phyloP scores from a whole-genome alignment of 2,888 invertebrate species.

The Bombylius major region DNA sequence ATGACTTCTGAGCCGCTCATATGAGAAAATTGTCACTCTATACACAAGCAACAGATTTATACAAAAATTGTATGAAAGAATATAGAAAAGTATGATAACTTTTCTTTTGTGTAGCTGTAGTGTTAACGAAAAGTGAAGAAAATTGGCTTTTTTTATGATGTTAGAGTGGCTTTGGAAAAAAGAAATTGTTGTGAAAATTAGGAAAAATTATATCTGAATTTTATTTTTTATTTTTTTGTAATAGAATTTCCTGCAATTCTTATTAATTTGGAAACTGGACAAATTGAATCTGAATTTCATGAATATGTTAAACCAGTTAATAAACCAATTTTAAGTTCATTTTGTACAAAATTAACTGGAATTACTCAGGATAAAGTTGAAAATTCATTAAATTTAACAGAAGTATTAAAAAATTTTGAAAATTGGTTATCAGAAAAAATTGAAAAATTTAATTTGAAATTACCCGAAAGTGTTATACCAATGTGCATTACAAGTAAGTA shows the following conservation, averaged over 20 bases:
- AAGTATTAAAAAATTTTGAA: background rate
- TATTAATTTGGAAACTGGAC: background rate
- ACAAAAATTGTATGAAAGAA: too few relatives aligned
- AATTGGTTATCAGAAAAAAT: background rate
- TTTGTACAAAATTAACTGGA: background rate
- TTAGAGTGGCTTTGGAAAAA: too few relatives aligned
- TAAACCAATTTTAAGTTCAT: background rate
- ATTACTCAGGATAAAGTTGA: background rate
- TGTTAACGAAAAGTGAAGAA: too few relatives aligned
- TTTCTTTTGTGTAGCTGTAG: too few relatives aligned
- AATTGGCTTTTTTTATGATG: too few relatives aligned
- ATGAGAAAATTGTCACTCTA: too few relatives aligned
- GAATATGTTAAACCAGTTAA: background rate
- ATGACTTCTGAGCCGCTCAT: too few relatives aligned
- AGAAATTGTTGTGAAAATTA: too few relatives aligned
- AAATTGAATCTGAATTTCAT: background rate
- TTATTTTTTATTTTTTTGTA: conserved; percentile 19
- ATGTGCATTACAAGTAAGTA: too few relatives aligned
- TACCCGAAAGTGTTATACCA: background rate
- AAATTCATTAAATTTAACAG: background rate
- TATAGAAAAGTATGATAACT: too few relatives aligned
- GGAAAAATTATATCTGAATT: too few relatives aligned
- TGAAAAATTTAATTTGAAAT: background rate
- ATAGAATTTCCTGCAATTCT: background rate
- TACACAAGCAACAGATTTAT: too few relatives aligned